Evolutionary conservation across 2,797 vertebrate genomes (phyloP).

Genomic region (Cryptoblepharus egeriae): DNA sequence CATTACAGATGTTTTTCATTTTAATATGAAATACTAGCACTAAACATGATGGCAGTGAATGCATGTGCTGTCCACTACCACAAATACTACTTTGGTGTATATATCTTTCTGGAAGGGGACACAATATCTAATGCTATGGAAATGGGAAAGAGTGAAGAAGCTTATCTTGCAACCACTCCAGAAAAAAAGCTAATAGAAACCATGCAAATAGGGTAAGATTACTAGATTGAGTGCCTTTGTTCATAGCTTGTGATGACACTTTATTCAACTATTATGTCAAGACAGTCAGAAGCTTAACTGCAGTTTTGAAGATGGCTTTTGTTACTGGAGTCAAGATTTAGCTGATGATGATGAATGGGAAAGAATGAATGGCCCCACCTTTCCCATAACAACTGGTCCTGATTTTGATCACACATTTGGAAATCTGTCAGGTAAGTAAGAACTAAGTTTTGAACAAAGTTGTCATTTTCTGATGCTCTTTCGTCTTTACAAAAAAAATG

Average conservation of each 20-base stretch:
- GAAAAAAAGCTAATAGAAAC: neutral
- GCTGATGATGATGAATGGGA: conserved; percentile 83
- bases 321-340: conserved; percentile 88
- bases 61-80: neutral
- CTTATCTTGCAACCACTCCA: neutral
- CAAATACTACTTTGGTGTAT: neutral
- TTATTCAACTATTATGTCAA: conserved; percentile 51
- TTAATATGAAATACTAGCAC: neutral
- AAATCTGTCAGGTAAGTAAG: conserved; percentile 83
- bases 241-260: neutral
- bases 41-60: neutral
- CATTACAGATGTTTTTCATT: neutral
- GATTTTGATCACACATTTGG: conserved; percentile 87
- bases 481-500: neutral
- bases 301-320: conserved; percentile 87
- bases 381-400: conserved; percentile 83
- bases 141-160: neutral
- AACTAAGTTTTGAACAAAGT: neutral
- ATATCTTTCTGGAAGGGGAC: neutral
- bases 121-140: neutral
- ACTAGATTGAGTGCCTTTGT: neutral
- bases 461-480: neutral
- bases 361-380: conserved; percentile 71
- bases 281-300: conserved; percentile 84
- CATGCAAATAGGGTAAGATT: neutral